Evolutionary conservation across 2,113 vertebrate species (phyloP), one percentile per base, ranked within the genome.

Genomic region (Halcyon senegalensis): DNA sequence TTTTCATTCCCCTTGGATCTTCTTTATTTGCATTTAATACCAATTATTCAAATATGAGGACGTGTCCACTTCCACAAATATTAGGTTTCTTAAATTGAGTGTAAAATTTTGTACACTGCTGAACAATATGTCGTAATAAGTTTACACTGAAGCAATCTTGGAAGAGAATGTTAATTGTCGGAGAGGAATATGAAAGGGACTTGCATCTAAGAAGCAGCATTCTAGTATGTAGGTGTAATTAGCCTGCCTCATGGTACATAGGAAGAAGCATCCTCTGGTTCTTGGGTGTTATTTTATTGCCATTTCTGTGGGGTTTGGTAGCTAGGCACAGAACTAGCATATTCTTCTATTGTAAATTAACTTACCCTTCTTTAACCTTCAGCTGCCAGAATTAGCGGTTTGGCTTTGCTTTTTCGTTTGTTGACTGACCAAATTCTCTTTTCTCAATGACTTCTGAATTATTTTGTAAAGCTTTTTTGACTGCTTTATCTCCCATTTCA

Each of bases 401-500:
- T 93, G 74, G 35, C 43, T 93, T 77, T 84, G 69, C 72, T 70
- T 69, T 90, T 87, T 44, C 10, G 25, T 96, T 97, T 96, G 87
- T 60, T 96, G 90, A 90, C 96, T 90, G 93, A 96, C 94, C 59
- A 86, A 94, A 89, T 67, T 96, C 64, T 59, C 87, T 97, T 95
- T 96, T 93, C 93, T 97, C 87, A 96, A 95, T 92, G 95, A 95
- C 96, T 94, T 87, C 85, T 94, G 97, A 97, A 97, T 97, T 95
- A 98, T 98, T 98, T 97, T 93, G 90, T 74, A 97, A 97, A 97
- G 94, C 73, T 67, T 95, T 96, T 96, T 96, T 97, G 97, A 97
- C 92, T 97, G 95, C 81, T 98, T 98, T 98, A 97, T 97, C 91
- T 97, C 73, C 91, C 86, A 94, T 97, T 98, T 98, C 93, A 98